phyloP scores from a whole-genome alignment of 2,888 invertebrate genomes.

The Campopleginae sp. region DNA sequence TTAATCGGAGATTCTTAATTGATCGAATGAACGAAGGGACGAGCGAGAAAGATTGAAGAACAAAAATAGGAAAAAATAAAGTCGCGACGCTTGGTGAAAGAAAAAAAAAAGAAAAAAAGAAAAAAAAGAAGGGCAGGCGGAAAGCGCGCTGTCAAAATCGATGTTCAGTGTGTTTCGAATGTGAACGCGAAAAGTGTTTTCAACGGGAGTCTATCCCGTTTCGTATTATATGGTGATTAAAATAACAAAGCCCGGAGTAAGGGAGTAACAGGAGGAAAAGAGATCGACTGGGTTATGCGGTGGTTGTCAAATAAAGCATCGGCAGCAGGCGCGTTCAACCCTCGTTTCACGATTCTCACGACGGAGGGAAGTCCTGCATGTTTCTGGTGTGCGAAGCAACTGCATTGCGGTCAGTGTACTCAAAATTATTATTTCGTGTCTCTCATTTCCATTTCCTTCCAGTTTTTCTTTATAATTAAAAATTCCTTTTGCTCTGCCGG shows the following conservation, averaged over 20 bases:
- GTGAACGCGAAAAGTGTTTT: slow-evolving; percentile 51
- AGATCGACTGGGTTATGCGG: slow-evolving; percentile 77
- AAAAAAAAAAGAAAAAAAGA: slow-evolving; percentile 8
- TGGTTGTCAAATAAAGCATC: slow-evolving; percentile 74
- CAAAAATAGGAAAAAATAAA: slow-evolving; percentile 26
- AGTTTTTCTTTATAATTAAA: not conserved
- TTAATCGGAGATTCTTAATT: slow-evolving; percentile 3
- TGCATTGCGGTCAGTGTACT: slow-evolving; percentile 79
- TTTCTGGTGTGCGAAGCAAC: slow-evolving; percentile 75
- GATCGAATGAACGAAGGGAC: slow-evolving; percentile 29
- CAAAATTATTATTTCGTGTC: slow-evolving; percentile 36
- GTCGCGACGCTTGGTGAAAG: slow-evolving; percentile 48
- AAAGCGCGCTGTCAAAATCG: slow-evolving; percentile 8
- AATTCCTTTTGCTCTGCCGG: not conserved
- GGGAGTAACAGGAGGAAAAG: slow-evolving; percentile 65
- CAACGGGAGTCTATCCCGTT: slow-evolving; percentile 35
- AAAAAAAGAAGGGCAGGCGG: not conserved
- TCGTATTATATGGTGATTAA: slow-evolving; percentile 25
- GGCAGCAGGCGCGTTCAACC: slow-evolving; percentile 74
- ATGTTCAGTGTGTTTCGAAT: slow-evolving; percentile 36
- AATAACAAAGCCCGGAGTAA: slow-evolving; percentile 22
- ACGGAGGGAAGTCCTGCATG: slow-evolving; percentile 75
- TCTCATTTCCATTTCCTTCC: not conserved
- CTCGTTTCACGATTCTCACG: slow-evolving; percentile 74
- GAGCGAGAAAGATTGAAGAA: not conserved